Base-by-base conservation (phyloP, 1,140 invertebrate species). In the Drosophila tropicalis region DNA sequence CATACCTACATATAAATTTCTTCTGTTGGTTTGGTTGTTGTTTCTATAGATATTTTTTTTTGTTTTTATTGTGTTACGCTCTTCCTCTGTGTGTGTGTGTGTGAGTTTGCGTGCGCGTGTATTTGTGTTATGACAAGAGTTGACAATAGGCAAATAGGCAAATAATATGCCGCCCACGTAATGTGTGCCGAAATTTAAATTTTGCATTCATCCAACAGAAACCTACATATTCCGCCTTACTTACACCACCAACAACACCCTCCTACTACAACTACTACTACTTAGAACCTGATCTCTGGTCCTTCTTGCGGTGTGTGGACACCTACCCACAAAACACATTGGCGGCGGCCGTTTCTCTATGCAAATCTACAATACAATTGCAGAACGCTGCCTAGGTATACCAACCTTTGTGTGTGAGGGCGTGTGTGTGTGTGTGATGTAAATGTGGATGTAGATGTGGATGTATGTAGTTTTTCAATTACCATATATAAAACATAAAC, bases 131-230 rank as follows among this genome's bases (percentile, higher is more conserved):
- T 69, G 76, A 79, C 69, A 77, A 69, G 67, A 68, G 22, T 69
- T 72, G 70, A 84, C 72, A 89, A 89, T 82, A 86, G 76, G 83
- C 75, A 78, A 79, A 61, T 62, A 70, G 75, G 75, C 68, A 69
- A 67, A 85, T 75, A 76, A 77, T 72, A 78, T 76, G 82, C 82
- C 82, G 78, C 78, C 82, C 79, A 86, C 83, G 83, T 83, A 86
- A 86, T 79, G 83, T 86, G 83, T 89, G 84, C 81, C 84, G 83
- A 84, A 89, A 87, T 89, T 89, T 87, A 89, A 89, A 87, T 89
- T 77, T 72, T 36, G 44, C 44, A 51, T 51, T 51, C 44, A 51
- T 51, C 44, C 12, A 51, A 39, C 34, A 12, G 34, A 9, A 36
- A 12, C 34, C 34, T 10, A 10, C 34, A 12, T 36, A 36, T 12